Percentiles rank a stretch among this genome's conserved stretches.
phyloP scores from a whole-genome alignment of 2,888 invertebrate species.

The Serripes groenlandicus region DNA sequence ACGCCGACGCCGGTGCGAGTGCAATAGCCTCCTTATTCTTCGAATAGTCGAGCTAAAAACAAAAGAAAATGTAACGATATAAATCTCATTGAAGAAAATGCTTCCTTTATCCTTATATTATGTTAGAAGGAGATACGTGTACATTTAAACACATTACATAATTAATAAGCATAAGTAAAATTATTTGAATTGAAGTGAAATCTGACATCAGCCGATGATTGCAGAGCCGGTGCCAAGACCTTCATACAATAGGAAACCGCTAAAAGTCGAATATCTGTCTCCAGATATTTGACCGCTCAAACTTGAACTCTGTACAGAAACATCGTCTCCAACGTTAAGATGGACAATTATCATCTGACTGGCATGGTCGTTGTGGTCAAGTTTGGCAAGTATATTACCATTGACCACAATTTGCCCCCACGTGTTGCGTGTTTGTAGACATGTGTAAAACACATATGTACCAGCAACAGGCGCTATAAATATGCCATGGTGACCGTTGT shows the following conservation, averaged over 20 bases:
- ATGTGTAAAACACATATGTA: constrained; percentile 16
- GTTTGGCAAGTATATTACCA: constrained; percentile 5
- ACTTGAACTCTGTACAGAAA: constrained; percentile 9
- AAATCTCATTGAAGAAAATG: no score
- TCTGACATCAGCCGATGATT: constrained; percentile 6
- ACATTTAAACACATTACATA: no score
- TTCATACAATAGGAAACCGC: constrained; percentile 27
- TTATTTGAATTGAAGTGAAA: no score
- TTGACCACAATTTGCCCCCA: constrained; percentile 26
- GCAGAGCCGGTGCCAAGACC: background rate
- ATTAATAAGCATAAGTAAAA: no score
- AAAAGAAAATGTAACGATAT: no score
- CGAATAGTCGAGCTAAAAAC: no score
- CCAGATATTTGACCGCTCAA: constrained; percentile 8
- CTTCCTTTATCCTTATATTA: no score
- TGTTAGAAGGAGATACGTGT: no score
- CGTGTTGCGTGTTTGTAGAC: background rate
- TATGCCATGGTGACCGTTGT: constrained; percentile 36
- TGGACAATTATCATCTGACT: constrained; percentile 20
- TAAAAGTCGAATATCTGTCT: constrained; percentile 11
- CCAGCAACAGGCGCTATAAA: constrained; percentile 32
- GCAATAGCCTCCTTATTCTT: no score
- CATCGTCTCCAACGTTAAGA: constrained; percentile 31
- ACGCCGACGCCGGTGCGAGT: no score
- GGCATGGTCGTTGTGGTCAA: background rate